Evolutionary conservation across 1,140 invertebrate species (phyloP).

Genomic region (Triops longicaudatus): DNA sequence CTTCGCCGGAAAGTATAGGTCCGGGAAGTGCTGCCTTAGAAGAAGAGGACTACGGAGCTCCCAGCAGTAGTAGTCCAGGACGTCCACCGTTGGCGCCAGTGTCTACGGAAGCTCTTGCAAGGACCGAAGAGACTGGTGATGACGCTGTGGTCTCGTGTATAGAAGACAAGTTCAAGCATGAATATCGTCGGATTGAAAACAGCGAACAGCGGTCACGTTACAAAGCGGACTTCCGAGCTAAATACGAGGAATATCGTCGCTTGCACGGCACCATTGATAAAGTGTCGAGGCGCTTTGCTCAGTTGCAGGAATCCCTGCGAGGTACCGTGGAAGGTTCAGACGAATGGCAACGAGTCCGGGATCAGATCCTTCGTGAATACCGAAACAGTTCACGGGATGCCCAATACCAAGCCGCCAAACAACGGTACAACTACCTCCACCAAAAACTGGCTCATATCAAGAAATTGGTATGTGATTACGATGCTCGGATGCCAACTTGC

Average conservation of each 20-base stretch:
- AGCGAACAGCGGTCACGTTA: slow-evolving; percentile 68
- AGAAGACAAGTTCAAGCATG: slow-evolving; percentile 44
- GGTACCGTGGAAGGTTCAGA: slow-evolving; percentile 43
- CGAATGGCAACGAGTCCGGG: slow-evolving; percentile 56
- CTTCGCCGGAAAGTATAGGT: slow-evolving; percentile 35
- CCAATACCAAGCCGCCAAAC: slow-evolving; percentile 58
- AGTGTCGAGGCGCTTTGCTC: slow-evolving; percentile 64
- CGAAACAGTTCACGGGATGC: slow-evolving; percentile 51
- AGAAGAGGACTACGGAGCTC: slow-evolving; percentile 3
- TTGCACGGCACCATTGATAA: slow-evolving; percentile 64
- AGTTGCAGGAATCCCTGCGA: slow-evolving; percentile 57
- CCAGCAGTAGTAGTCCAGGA: background rate
- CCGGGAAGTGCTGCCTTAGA: slow-evolving; percentile 17
- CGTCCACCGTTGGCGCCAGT: background rate
- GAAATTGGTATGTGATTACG: slow-evolving; percentile 70
- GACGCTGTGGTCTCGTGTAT: background rate
- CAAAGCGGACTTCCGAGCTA: slow-evolving; percentile 75
- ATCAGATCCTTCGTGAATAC: slow-evolving; percentile 73
- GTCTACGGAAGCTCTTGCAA: background rate
- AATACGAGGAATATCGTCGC: slow-evolving; percentile 72
- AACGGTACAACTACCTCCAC: slow-evolving; percentile 74
- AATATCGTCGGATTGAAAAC: slow-evolving; percentile 66
- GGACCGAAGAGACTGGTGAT: background rate
- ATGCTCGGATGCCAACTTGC: slow-evolving; percentile 37
- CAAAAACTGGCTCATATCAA: slow-evolving; percentile 85